Conservation (phyloP, 2,113 vertebrate genomes). For the Serranochromis macrocephalus region DNA sequence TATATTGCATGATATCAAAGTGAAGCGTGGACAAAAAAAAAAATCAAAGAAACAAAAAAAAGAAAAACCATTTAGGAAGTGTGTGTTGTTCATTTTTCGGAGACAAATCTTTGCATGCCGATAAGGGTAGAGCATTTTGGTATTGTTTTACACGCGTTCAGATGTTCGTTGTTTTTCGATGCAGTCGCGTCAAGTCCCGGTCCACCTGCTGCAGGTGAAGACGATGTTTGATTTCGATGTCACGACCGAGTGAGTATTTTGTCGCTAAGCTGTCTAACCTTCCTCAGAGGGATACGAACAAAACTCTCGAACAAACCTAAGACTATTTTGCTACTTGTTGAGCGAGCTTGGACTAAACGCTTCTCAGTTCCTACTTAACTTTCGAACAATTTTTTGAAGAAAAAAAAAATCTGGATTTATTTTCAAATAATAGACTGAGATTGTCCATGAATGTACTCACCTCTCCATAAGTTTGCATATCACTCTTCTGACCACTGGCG, state of each 20-base stretch:
- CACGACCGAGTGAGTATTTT: constrained; percentile 16
- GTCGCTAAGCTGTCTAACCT: constrained; percentile 17
- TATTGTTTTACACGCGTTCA: constrained; percentile 61
- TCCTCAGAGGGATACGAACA: constrained; percentile 33
- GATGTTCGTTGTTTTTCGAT: constrained; percentile 32
- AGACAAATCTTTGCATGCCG: constrained; percentile 73
- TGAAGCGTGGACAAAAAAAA: constrained; percentile 68
- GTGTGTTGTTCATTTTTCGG: constrained; percentile 66
- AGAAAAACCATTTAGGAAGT: constrained; percentile 56
- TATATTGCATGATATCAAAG: constrained; percentile 80
- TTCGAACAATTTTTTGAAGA: background rate
- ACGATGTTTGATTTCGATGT: constrained; percentile 16
- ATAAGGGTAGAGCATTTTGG: constrained; percentile 66
- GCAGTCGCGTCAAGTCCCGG: constrained; percentile 16
- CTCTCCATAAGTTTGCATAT: constrained; percentile 68
- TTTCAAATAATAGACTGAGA: constrained; percentile 41
- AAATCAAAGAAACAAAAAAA: constrained; percentile 50
- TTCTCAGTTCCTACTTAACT: constrained; percentile 27
- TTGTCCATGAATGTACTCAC: constrained; percentile 70
- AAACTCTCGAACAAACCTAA: constrained; percentile 51
- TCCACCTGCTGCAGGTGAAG: constrained; percentile 19
- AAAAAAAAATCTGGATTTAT: background rate
- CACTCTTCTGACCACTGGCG: constrained; percentile 58
- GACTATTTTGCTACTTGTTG: constrained; percentile 48
- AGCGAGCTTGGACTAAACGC: constrained; percentile 40